phyloP scores from a whole-genome alignment of 1,140 invertebrate species.

The Planococcus citri region DNA sequence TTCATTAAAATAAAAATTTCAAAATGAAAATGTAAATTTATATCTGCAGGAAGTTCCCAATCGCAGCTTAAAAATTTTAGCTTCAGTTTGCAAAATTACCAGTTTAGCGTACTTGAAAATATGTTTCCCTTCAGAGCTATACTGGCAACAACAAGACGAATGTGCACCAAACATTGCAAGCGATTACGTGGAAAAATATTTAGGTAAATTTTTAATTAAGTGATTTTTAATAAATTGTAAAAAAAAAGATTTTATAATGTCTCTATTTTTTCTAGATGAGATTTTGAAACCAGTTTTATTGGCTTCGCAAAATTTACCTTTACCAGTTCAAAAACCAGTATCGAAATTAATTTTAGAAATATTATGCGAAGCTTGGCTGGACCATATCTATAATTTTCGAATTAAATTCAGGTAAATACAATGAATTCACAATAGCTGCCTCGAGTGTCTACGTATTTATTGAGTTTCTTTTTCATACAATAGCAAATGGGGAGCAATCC shows the following conservation, averaged over 20 bases:
- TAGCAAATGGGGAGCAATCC: conserved; percentile 51
- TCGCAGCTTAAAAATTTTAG: conserved; percentile 51
- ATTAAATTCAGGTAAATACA: conserved; percentile 58
- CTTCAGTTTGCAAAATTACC: conserved; percentile 52
- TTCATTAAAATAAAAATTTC: too few relatives aligned
- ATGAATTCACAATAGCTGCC: background rate
- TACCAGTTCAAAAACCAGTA: conserved; percentile 44
- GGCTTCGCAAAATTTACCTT: conserved; percentile 43
- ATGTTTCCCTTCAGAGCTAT: conserved; percentile 51
- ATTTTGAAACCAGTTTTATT: conserved; percentile 56
- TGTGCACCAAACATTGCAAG: conserved; percentile 35
- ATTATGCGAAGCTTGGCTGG: conserved; percentile 70
- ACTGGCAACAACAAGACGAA: conserved; percentile 42
- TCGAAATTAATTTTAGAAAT: conserved; percentile 62
- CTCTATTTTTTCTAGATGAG: conserved; percentile 42
- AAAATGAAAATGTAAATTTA: conserved; percentile 24
- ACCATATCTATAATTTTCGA: conserved; percentile 65
- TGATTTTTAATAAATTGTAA: background rate
- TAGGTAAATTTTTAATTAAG: conserved; percentile 46
- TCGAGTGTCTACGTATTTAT: conserved; percentile 22
- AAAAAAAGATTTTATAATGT: too few relatives aligned
- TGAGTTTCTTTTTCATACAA: too few relatives aligned
- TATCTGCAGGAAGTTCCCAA: conserved; percentile 45
- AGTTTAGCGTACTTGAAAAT: conserved; percentile 62
- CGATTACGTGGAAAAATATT: conserved; percentile 47